Base-by-base conservation (phyloP, 2,888 invertebrate genomes). In the Ennomos quercinarius region DNA sequence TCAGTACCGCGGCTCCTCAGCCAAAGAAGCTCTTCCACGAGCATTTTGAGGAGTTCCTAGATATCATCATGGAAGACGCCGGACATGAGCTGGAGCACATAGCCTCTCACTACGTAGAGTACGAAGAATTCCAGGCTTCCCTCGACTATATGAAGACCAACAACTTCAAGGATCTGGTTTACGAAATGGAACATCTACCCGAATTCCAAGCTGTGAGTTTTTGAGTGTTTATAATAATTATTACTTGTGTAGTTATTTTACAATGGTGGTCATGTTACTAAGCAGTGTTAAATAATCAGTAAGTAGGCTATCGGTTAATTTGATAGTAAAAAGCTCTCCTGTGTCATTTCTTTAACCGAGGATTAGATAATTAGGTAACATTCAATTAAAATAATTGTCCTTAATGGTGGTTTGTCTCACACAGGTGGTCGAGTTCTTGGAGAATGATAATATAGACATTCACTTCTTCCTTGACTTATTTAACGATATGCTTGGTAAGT, bases 401-500 rank as follows among this genome's bases (percentile, higher is more conserved):
- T 27, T 27, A 27, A 27, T 27, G 4, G 5, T 27, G 27, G 27
- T 27, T 27, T 27, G 5, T 27, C 5, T 27, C 27, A 27, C 27
- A 9, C 76, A 91, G 91, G 80, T 89, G 51, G 70, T 88, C 12
- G 81, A 87, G 0, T 91, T 84, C 66, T 77, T 91, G 60, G 88
- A 90, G 70, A 77, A 80, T 13, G 85, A 90, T 67, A 85, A 86
- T 62, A 89, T 90, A 42, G 91, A 90, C 53, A 83, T 91, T 37
- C 56, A 77, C 10, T 90, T 66, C 76, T 91, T 87, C 75, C 66
- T 91, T 38, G 84, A 89, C 47, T 36, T 61, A 4, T 47, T 91
- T 54, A 84, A 91, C 61, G 70, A 75, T 0, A 43, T 78, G 36
- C 53, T 91, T 27, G 86, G 89, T 89, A 74, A 81, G 83, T 56